These are phyloP conservation scores for Athalia circularis DNA, from an alignment of 2,888 invertebrate genomes.

Conservation along the genomic window DNA sequence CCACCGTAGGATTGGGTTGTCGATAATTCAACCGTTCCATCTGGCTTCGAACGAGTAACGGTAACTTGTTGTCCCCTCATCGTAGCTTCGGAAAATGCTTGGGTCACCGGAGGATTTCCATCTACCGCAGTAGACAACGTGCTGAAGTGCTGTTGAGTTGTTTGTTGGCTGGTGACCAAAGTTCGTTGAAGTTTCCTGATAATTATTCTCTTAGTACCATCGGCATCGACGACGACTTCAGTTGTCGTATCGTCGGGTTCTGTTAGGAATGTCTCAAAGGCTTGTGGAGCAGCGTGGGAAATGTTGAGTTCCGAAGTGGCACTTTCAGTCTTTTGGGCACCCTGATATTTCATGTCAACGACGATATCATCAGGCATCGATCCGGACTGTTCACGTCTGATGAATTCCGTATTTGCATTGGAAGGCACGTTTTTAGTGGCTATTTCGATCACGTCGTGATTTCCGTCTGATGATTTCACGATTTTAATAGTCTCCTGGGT, in stretches of 20 bases:
- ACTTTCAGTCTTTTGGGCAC: conserved; percentile 75
- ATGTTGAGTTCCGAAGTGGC: conserved; percentile 83
- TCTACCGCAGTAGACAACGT: conserved; percentile 76
- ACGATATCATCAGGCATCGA: conserved; percentile 77
- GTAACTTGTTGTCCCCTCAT: conserved; percentile 81
- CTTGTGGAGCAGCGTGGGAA: conserved; percentile 83
- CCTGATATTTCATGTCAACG: conserved; percentile 84
- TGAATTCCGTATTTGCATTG: conserved; percentile 27
- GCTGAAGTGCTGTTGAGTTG: conserved; percentile 79
- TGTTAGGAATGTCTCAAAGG: conserved; percentile 87
- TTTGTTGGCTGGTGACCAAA: conserved; percentile 80
- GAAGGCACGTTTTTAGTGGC: conserved; percentile 68
- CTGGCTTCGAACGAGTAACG: conserved; percentile 77
- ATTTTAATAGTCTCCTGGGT: conserved; percentile 69
- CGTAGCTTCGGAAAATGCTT: conserved; percentile 82
- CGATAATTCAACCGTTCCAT: conserved; percentile 80
- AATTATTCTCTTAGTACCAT: conserved; percentile 88
- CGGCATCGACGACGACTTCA: conserved; percentile 85
- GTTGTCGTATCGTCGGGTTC: conserved; percentile 90
- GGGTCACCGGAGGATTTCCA: conserved; percentile 78
- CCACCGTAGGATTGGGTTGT: conserved; percentile 81
- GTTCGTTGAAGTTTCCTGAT: conserved; percentile 84
- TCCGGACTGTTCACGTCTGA: conserved; percentile 36
- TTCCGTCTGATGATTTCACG: conserved; percentile 67
- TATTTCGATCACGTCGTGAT: conserved; percentile 72